A percentile compares a stretch with the other conserved stretches of the same genome.
Evolutionary conservation across 1,140 invertebrate species (phyloP).

Genomic region (Druon quercuslanigerum): DNA sequence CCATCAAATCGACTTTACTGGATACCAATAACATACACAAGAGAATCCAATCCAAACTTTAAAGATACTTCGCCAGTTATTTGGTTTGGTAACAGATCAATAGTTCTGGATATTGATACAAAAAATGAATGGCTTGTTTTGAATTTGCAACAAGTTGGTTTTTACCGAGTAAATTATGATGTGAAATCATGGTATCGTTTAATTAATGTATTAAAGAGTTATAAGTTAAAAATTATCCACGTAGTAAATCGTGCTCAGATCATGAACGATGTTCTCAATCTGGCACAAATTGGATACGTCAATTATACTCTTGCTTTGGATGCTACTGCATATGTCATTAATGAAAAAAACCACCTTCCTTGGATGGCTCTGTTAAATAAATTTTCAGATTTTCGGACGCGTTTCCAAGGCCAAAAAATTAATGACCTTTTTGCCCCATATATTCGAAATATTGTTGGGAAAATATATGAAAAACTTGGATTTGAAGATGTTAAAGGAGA

Average conservation of each 20-base stretch:
- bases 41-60: slow-evolving; percentile 75
- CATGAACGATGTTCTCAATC: slow-evolving; percentile 79
- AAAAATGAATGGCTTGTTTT: slow-evolving; percentile 81
- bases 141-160: slow-evolving; percentile 82
- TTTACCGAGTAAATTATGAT: slow-evolving; percentile 82
- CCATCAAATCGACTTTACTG: slow-evolving; percentile 72
- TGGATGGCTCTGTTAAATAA: slow-evolving; percentile 72
- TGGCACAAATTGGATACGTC: slow-evolving; percentile 79
- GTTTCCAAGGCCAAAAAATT: slow-evolving; percentile 67
- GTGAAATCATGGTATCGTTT: slow-evolving; percentile 74
- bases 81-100: slow-evolving; percentile 64
- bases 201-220: slow-evolving; percentile 71
- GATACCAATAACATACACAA: slow-evolving; percentile 80
- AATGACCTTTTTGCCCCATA: slow-evolving; percentile 55
- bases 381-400: slow-evolving; percentile 68
- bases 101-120: slow-evolving; percentile 53
- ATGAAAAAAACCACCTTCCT: slow-evolving; percentile 76
- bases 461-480: background rate
- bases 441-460: background rate
- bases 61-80: slow-evolving; percentile 72
- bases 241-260: slow-evolving; percentile 79
- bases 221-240: slow-evolving; percentile 73
- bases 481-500: background rate
- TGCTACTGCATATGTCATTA: slow-evolving; percentile 73
- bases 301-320: slow-evolving; percentile 82